Evolutionary conservation across 1,140 invertebrate species (phyloP).

Genomic region (Drosophila littoralis): DNA sequence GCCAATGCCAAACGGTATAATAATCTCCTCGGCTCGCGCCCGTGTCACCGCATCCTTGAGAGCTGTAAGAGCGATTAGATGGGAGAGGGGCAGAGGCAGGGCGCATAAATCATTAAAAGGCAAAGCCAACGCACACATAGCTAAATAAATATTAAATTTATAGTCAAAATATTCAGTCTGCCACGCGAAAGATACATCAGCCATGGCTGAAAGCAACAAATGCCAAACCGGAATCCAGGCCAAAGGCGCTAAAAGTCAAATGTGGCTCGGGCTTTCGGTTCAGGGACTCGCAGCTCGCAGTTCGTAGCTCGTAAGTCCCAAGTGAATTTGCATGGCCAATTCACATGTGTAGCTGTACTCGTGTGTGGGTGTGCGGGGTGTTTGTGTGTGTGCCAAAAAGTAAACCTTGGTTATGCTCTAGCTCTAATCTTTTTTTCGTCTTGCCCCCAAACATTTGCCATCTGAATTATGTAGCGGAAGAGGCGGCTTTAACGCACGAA

Average conservation of each 20-base stretch:
- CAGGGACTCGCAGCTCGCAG: background rate
- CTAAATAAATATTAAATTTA: constrained; percentile 69
- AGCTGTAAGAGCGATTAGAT: constrained; percentile 83
- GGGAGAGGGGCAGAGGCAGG: background rate
- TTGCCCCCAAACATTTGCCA: constrained; percentile 53
- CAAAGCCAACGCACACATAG: constrained; percentile 25
- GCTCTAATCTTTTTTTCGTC: constrained; percentile 45
- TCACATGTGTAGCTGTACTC: constrained; percentile 13
- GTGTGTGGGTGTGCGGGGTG: constrained; percentile 24
- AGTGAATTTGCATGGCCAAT: constrained; percentile 57
- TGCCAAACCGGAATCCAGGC: constrained; percentile 38
- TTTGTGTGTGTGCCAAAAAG: constrained; percentile 13
- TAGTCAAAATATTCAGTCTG: constrained; percentile 73
- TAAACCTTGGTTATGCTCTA: constrained; percentile 35
- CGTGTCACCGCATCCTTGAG: constrained; percentile 90
- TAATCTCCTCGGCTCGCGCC: constrained; percentile 91
- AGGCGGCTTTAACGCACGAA: constrained; percentile 65
- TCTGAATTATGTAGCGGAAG: constrained; percentile 79
- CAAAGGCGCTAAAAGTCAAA: constrained; percentile 70
- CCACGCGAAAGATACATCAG: constrained; percentile 59
- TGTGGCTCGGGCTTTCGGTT: constrained; percentile 33
- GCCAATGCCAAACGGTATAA: constrained; percentile 95
- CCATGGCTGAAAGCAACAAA: constrained; percentile 33
- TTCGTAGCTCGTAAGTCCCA: constrained; percentile 28
- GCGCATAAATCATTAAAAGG: constrained; percentile 56